phyloP scores from a whole-genome alignment of 2,888 invertebrate species.

The Patella pellucida region DNA sequence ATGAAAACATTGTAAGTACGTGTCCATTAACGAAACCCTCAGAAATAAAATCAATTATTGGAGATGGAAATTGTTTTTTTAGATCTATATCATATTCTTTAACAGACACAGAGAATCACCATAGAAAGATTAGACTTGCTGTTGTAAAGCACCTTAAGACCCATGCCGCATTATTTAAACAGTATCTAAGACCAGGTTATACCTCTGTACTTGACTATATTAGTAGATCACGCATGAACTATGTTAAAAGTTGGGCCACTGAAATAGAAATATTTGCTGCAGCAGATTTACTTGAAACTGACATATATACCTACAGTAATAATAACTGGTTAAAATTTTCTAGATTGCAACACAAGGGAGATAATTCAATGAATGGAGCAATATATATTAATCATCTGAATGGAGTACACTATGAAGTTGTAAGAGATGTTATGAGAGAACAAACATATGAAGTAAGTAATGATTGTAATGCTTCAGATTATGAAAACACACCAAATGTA shows the following conservation, averaged over 20 bases:
- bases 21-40: background rate
- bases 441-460: background rate
- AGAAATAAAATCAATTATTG: background rate
- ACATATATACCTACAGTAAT: background rate
- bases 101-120: background rate
- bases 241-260: background rate
- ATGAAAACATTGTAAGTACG: background rate
- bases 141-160: background rate
- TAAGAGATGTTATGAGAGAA: background rate
- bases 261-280: background rate
- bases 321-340: background rate
- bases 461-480: no score
- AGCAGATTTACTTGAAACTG: background rate
- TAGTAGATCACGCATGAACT: background rate
- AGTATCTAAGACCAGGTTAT: background rate
- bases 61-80: background rate
- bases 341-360: background rate
- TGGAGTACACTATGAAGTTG: background rate
- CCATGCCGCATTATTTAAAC: background rate
- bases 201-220: background rate
- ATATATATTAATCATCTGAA: background rate
- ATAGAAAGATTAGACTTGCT: background rate
- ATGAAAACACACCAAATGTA: no score
- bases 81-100: background rate
- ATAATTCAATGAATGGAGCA: no score